Evolutionary conservation across 2,113 vertebrate genomes (phyloP).

Genomic region (Mystacornis crossleyi): DNA sequence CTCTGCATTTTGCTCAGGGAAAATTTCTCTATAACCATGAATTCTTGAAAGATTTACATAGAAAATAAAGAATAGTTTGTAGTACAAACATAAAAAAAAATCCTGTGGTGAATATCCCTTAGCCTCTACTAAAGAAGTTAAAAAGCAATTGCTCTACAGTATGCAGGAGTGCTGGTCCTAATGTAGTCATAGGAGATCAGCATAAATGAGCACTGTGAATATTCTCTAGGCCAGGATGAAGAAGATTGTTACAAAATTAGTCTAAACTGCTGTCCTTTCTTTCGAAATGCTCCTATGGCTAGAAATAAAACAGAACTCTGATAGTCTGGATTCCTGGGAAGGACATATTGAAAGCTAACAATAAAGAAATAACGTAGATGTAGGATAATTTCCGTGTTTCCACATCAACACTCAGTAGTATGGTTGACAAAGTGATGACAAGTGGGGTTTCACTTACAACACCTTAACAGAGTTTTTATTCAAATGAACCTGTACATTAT

Average conservation of each 20-base stretch:
- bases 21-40: background rate
- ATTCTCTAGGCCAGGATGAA: background rate
- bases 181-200: background rate
- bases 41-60: background rate
- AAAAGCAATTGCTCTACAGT: background rate
- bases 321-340: background rate
- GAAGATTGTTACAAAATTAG: background rate
- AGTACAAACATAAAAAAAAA: background rate
- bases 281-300: background rate
- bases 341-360: background rate
- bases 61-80: background rate
- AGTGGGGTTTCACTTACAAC: background rate
- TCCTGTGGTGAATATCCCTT: background rate
- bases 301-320: rapidly evolving
- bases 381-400: background rate
- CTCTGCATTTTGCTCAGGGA: background rate
- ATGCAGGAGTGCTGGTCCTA: background rate
- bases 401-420: background rate
- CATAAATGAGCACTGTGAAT: background rate
- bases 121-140: background rate
- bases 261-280: background rate
- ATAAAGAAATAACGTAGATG: background rate
- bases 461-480: background rate
- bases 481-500: background rate
- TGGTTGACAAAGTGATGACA: background rate